These are phyloP conservation scores for Papilio demoleus DNA, from an alignment of 2,888 invertebrate genomes.

Conservation along the genomic window DNA sequence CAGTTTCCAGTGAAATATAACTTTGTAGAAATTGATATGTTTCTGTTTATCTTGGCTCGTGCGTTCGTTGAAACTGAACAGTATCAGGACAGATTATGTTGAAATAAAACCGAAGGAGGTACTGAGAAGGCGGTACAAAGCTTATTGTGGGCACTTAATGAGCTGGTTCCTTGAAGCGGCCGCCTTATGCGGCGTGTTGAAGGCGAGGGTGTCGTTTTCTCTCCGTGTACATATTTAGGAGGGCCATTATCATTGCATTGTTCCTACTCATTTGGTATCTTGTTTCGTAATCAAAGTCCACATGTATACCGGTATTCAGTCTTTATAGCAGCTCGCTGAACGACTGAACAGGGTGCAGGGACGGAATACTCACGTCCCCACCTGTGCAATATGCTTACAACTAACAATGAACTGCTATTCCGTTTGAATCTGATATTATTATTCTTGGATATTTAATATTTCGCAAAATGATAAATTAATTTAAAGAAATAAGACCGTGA, in stretches of 20 bases:
- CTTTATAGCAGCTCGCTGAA: neutral
- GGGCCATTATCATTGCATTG: constrained; percentile 68
- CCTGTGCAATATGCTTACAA: neutral
- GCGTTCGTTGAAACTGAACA: neutral
- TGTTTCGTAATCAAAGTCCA: constrained; percentile 52
- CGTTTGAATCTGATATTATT: neutral
- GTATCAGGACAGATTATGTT: constrained; percentile 33
- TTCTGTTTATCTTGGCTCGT: neutral
- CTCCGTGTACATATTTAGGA: constrained; percentile 58
- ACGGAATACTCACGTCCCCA: too few species aligned
- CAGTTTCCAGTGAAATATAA: neutral
- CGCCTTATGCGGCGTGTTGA: constrained; percentile 53
- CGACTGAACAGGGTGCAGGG: too few species aligned
- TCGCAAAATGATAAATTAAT: too few species aligned
- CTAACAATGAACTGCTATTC: neutral
- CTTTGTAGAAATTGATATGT: neutral
- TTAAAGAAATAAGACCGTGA: too few species aligned
- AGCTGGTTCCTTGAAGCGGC: constrained; percentile 57
- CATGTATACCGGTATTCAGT: constrained; percentile 10
- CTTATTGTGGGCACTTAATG: constrained; percentile 46
- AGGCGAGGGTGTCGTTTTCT: constrained; percentile 63
- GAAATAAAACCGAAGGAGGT: constrained; percentile 33
- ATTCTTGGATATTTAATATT: too few species aligned
- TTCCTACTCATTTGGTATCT: constrained; percentile 59
- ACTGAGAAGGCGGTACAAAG: constrained; percentile 40